These are phyloP conservation scores for Nomada fabriciana DNA, from an alignment of 2,888 invertebrate genomes.

Conservation along the genomic window DNA sequence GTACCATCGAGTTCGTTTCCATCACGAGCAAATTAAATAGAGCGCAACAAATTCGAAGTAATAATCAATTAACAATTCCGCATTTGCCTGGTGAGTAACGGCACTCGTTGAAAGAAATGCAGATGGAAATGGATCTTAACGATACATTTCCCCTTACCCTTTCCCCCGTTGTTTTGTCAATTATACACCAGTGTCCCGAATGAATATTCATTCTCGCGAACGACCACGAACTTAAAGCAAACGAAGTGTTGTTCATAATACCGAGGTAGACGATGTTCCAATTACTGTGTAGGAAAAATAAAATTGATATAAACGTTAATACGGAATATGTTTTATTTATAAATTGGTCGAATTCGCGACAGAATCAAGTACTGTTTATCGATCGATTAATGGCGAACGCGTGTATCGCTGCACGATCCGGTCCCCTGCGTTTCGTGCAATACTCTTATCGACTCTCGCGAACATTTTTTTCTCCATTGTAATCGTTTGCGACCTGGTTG, in stretches of 20 bases:
- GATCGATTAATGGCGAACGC: not conserved
- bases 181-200: not conserved
- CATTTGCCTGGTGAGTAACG: not conserved
- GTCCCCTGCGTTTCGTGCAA: conserved; percentile 1
- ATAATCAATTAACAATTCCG: conserved; percentile 29
- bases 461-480: too few relatives aligned
- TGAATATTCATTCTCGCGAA: conserved; percentile 21
- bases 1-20: not conserved
- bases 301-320: not conserved
- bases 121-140: not conserved
- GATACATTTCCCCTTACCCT: too few relatives aligned
- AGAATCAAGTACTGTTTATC: not conserved
- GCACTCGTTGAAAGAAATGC: not conserved
- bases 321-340: not conserved
- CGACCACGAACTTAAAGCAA: conserved; percentile 21
- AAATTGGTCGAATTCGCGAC: not conserved
- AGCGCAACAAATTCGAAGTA: conserved; percentile 10
- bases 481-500: not conserved
- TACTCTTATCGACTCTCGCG: not conserved
- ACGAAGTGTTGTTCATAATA: not conserved
- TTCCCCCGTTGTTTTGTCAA: not conserved
- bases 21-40: not conserved
- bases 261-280: not conserved
- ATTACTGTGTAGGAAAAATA: not conserved
- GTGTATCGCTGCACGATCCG: not conserved